These are phyloP conservation scores for Deroptyus accipitrinus DNA, from an alignment of 2,113 vertebrate species.

Conservation along the genomic window DNA sequence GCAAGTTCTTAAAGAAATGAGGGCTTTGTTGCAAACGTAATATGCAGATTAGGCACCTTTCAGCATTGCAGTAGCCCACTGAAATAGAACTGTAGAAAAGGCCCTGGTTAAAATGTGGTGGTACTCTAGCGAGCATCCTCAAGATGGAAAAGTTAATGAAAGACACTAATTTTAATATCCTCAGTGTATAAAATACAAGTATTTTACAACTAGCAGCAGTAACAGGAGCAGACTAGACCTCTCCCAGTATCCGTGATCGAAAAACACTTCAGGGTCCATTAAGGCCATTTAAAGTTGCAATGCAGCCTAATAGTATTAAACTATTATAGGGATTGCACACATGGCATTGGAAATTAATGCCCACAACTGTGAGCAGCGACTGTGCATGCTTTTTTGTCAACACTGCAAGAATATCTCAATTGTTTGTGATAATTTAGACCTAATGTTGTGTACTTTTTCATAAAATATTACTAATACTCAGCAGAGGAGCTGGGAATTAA, in stretches of 20 bases:
- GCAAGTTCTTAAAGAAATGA: constrained; percentile 56
- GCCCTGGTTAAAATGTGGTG: not conserved
- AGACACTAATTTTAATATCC: constrained; percentile 22
- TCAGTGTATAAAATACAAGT: constrained; percentile 19
- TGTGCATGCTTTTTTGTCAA: constrained; percentile 37
- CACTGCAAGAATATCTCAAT: constrained; percentile 7
- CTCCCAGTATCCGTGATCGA: constrained; percentile 40
- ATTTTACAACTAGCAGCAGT: constrained; percentile 46
- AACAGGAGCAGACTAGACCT: not conserved
- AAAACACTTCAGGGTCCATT: constrained; percentile 63
- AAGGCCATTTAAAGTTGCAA: constrained; percentile 65
- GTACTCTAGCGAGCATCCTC: not conserved
- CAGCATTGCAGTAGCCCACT: fast-evolving
- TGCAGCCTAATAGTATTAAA: constrained; percentile 58
- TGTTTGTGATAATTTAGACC: constrained; percentile 44
- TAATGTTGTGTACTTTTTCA: constrained; percentile 46
- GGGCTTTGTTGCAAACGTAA: constrained; percentile 4
- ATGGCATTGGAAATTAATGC: constrained; percentile 59
- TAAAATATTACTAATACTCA: constrained; percentile 46
- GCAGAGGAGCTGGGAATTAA: constrained; percentile 48
- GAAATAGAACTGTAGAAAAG: not conserved
- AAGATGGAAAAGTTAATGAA: constrained; percentile 19
- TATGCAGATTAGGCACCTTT: not conserved
- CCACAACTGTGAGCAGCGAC: constrained; percentile 7
- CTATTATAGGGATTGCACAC: constrained; percentile 31